A percentile compares a stretch with the other conserved stretches of the same genome.
Conservation (phyloP, 64 coral and sea anemone genomes). For the Montipora cactus region DNA sequence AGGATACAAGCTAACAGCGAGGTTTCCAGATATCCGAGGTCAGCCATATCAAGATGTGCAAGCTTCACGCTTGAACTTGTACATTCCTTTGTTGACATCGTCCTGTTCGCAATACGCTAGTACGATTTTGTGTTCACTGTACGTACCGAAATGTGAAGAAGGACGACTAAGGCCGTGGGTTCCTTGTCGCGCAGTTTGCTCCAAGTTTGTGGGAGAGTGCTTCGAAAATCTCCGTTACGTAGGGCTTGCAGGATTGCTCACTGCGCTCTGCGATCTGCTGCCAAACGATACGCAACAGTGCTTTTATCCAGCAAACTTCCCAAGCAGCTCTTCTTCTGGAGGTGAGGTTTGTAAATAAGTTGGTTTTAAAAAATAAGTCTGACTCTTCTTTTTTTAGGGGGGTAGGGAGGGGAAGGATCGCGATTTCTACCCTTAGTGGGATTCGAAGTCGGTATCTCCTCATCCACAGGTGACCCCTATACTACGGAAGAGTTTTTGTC, state of each 20-base stretch:
- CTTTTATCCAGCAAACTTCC: constrained; percentile 22
- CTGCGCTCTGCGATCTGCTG: constrained; percentile 52
- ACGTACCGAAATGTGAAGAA: constrained; percentile 64
- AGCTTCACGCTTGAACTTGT: neutral
- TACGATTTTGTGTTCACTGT: constrained; percentile 62
- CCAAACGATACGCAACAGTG: neutral
- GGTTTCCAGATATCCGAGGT: constrained; percentile 44
- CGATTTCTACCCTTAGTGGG: no score
- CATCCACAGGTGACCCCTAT: no score
- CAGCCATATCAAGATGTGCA: constrained; percentile 49
- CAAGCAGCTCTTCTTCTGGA: neutral
- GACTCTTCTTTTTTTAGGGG: no score
- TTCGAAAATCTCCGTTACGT: neutral
- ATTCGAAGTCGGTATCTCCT: no score
- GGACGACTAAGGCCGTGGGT: neutral
- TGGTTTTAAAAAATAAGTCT: neutral
- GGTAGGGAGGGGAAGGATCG: no score
- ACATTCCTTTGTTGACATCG: neutral
- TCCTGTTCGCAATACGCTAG: constrained; percentile 31
- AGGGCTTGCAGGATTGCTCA: constrained; percentile 32
- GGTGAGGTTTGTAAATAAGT: neutral
- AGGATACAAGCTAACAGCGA: constrained; percentile 45
- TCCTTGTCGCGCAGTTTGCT: constrained; percentile 65
- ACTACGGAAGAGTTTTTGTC: no score
- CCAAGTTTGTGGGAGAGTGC: constrained; percentile 42